Base-by-base conservation (phyloP, 1,140 invertebrate genomes). In the Cataglyphis hispanica region DNA sequence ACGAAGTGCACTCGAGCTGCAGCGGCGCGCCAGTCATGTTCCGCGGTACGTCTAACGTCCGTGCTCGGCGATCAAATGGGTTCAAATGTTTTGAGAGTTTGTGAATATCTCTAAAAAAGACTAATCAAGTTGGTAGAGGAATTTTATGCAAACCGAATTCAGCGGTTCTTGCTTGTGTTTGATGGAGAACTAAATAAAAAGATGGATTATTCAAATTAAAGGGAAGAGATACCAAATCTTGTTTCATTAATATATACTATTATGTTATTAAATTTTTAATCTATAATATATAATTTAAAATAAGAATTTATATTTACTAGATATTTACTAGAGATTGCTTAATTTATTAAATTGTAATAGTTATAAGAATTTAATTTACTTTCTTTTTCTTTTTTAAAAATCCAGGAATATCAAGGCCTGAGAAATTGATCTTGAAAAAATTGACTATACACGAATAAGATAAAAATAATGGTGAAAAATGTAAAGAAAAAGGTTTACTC, bases 1-100 rank as follows among this genome's bases (percentile, higher is more conserved):
- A 87, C 86, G 40, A 77, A 89, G 67, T 87, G 46, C 69, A 87
- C 74, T 87, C 69, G 66, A 87, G 84, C 53, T 75, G 60, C 72
- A 56, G 56, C 43, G 53, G 80, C 64, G 50, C 67, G 53, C 19
- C 61, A 37, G 61, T 60, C 61, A 67, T 67, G 31, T 80, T 53
- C 31, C 76, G 31, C 64, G 22, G 22, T 27, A 31, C 22, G 22
- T 8, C 64, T 53, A 69, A 69, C 22, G 34, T 80, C 63, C 22
- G 53, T 67, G 76, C 43, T 53, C n/a, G 43, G n/a, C 16, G 76
- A 78, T 78, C 61, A 60, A 50, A 78, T 67, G 61, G 11, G 34
- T 67, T 78, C n/a, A n/a, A 67, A 78, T 67, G 31, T 78, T 67
- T 67, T 60, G 61, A 78, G 50, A 69, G 64, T 22, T 13, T 4